phyloP scores from a whole-genome alignment of 2,888 invertebrate genomes.

The Malacosoma neustria region DNA sequence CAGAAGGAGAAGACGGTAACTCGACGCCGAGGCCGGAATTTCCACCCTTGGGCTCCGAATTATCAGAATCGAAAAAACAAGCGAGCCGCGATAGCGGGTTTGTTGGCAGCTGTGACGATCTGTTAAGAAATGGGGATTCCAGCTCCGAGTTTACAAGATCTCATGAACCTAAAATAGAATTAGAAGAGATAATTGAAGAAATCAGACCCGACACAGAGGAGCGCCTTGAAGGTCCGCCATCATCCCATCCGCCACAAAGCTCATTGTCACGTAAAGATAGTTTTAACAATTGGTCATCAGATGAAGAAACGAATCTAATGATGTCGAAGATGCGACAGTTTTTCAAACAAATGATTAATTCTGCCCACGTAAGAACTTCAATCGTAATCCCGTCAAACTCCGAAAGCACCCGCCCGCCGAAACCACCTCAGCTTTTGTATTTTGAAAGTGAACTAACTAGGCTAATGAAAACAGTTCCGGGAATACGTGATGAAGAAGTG shows the following conservation, averaged over 20 bases:
- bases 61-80: constrained; percentile 81
- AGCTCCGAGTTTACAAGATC: constrained; percentile 68
- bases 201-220: constrained; percentile 72
- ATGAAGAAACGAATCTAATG: constrained; percentile 95
- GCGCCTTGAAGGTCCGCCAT: constrained; percentile 61
- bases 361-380: constrained; percentile 68
- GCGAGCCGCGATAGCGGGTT: constrained; percentile 92
- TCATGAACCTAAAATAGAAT: constrained; percentile 70
- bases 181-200: constrained; percentile 77
- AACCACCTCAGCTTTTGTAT: constrained; percentile 90
- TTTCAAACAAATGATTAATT: constrained; percentile 92
- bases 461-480: constrained; percentile 94
- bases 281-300: constrained; percentile 95
- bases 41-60: constrained; percentile 70
- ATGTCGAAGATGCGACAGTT: constrained; percentile 96
- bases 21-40: constrained; percentile 82
- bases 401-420: constrained; percentile 78
- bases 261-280: constrained; percentile 88
- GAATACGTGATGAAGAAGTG: constrained; percentile 92
- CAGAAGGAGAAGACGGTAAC: constrained; percentile 79
- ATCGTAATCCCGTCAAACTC: constrained; percentile 74
- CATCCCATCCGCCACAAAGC: constrained; percentile 66
- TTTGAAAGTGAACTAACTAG: constrained; percentile 93
- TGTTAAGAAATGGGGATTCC: constrained; percentile 79
- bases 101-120: constrained; percentile 90